Evolutionary conservation across 2,113 vertebrate species (phyloP).

Genomic region (Panthera leo): DNA sequence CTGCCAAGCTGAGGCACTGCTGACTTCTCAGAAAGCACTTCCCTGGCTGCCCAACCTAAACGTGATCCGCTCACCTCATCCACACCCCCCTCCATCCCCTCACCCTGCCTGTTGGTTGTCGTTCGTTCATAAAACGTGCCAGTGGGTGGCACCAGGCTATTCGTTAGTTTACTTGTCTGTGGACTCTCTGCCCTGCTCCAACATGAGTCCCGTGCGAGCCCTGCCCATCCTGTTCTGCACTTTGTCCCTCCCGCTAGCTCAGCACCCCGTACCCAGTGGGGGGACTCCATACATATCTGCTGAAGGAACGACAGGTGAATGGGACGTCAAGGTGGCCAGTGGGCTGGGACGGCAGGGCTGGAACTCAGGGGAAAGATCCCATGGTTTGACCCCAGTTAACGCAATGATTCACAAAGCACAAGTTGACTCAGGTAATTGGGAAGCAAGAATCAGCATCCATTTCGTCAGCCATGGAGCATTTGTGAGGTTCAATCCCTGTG

Average conservation of each 20-base stretch:
- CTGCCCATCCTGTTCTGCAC: not conserved
- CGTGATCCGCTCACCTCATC: not conserved
- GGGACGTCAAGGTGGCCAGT: not conserved
- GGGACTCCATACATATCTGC: not conserved
- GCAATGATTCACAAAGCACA: not conserved
- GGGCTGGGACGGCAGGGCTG: not conserved
- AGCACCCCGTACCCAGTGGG: not conserved
- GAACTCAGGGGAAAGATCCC: not conserved
- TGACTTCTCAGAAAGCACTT: not conserved
- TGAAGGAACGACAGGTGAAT: not conserved
- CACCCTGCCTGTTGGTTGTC: rapidly evolving
- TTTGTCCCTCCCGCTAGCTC: not conserved
- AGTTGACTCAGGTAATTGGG: not conserved
- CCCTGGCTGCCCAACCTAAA: not conserved
- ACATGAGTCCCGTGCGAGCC: not conserved
- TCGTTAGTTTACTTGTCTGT: not conserved
- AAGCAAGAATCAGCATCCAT: not conserved
- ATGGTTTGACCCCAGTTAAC: not conserved
- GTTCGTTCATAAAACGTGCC: rapidly evolving
- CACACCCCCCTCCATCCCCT: not conserved
- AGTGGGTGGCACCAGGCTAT: too few species aligned
- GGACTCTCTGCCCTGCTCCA: not conserved
- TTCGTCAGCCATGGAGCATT: too few species aligned
- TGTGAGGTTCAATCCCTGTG: rapidly evolving
- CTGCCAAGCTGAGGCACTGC: not conserved